Conservation (phyloP, 2,113 vertebrate genomes). For the Jacana jacana region DNA sequence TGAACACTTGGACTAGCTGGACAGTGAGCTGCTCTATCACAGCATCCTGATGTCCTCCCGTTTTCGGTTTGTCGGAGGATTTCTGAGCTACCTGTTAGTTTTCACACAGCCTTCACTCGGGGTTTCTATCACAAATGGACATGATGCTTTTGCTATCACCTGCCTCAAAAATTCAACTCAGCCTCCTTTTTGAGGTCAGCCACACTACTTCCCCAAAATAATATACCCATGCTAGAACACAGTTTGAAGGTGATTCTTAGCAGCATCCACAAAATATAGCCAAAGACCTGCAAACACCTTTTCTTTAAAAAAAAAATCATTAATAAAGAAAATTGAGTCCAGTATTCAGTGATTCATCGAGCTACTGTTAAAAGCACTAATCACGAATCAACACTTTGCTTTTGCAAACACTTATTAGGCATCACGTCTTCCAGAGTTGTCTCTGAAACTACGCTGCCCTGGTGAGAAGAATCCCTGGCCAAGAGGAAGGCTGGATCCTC, state of each 20-base stretch:
- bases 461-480: background rate
- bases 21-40: background rate
- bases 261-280: background rate
- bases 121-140: background rate
- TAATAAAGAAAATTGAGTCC: background rate
- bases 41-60: background rate
- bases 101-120: background rate
- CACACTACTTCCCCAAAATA: background rate
- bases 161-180: background rate
- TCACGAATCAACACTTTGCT: background rate
- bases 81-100: background rate
- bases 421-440: background rate
- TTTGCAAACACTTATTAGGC: background rate
- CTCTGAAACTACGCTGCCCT: background rate
- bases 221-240: background rate
- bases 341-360: accelerated
- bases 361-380: background rate
- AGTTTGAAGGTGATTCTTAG: background rate
- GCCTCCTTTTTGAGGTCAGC: background rate
- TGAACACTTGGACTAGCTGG: background rate
- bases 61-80: background rate
- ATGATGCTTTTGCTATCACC: background rate
- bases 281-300: background rate
- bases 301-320: background rate
- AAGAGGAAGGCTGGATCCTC: background rate